Conservation (phyloP, 2,113 vertebrate species). For the Egretta garzetta region DNA sequence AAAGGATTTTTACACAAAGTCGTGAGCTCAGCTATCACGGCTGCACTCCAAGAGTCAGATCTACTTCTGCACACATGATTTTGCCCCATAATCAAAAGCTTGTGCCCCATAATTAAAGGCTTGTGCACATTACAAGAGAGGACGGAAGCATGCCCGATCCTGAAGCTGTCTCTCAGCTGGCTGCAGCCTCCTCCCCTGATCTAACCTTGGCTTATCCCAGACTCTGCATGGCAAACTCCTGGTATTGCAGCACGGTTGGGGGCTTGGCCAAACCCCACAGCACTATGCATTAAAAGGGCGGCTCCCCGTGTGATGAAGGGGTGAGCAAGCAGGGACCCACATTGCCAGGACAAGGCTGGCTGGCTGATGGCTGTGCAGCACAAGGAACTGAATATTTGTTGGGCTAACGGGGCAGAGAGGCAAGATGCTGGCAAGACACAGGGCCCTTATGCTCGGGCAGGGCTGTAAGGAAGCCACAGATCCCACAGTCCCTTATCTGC, state of each 20-base stretch:
- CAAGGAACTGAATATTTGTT: neutral
- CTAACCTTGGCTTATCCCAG: neutral
- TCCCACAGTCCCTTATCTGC: neutral
- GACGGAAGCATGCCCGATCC: neutral
- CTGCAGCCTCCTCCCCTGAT: neutral
- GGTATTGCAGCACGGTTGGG: neutral
- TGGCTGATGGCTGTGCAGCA: neutral
- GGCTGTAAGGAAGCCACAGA: neutral
- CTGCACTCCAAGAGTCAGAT: neutral
- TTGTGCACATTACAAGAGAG: neutral
- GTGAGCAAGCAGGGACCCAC: neutral
- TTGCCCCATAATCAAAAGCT: neutral
- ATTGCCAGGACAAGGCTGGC: neutral
- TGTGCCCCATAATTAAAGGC: neutral
- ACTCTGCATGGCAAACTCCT: neutral
- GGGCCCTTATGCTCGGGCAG: neutral
- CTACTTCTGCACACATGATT: neutral
- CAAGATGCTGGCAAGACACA: neutral
- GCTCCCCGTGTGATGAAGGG: fast-evolving
- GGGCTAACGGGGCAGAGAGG: neutral
- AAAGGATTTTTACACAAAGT: fast-evolving
- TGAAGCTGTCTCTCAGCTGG: neutral
- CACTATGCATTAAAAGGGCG: no score
- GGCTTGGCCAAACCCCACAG: neutral
- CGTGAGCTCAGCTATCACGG: neutral